These are phyloP conservation scores for Agrotis exclamationis DNA, from an alignment of 2,888 invertebrate genomes.

Conservation along the genomic window DNA sequence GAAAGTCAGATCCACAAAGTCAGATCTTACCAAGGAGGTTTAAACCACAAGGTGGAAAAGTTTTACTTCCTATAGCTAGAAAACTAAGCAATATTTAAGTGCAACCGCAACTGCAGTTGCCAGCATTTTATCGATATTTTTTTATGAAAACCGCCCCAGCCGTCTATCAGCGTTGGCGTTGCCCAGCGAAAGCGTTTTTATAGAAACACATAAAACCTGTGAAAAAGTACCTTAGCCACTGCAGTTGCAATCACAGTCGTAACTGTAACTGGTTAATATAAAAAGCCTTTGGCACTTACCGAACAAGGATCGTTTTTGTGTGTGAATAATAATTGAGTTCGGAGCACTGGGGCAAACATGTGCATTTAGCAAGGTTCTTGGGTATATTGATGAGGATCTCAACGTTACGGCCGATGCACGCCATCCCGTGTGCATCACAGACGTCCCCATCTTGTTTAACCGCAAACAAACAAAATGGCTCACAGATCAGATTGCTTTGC, in stretches of 20 bases:
- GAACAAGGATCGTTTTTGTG: constrained; percentile 87
- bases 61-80: no score
- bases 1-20: constrained; percentile 6
- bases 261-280: background rate
- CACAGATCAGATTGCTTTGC: background rate
- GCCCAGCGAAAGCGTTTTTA: no score
- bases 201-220: no score
- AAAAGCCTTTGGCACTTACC: constrained; percentile 74
- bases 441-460: constrained; percentile 83
- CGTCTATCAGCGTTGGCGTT: no score
- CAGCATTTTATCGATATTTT: no score
- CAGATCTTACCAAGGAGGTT: background rate
- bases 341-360: constrained; percentile 87
- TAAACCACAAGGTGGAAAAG: background rate
- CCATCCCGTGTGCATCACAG: constrained; percentile 90
- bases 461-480: constrained; percentile 27
- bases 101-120: no score
- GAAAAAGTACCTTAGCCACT: no score
- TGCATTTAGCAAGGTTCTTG: constrained; percentile 88
- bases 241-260: no score
- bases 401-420: constrained; percentile 89
- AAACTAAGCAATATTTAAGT: no score
- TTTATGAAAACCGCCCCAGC: no score
- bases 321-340: constrained; percentile 89
- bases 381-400: constrained; percentile 89